Base-by-base conservation (phyloP, 2,113 vertebrate genomes). In the Menidia beryllina region DNA sequence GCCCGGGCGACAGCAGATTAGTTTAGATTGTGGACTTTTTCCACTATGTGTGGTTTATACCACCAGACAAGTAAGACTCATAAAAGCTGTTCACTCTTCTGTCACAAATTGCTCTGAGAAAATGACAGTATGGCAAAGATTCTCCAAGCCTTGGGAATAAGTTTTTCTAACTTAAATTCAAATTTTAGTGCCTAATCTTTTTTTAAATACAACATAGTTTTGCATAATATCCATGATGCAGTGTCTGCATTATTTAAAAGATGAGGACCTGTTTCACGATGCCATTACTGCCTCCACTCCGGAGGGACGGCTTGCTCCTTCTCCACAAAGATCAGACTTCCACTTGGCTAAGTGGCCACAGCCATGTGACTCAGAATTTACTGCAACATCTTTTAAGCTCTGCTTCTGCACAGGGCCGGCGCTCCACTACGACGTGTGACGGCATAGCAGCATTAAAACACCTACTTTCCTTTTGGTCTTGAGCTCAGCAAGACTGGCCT, bases 331-430 rank as follows among this genome's bases (percentile, higher is more conserved):
- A 81, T 86, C 76, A 75, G 57, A 64, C 86, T 87, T 86, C 82
- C 88, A 83, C 84, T 88, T 69, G 80, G 86, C 83, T 85, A 84
- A 85, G 83, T 85, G 89, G 52, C 58, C 51, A 12, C 23, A 54
- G 75, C 90, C 80, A 83, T 58, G 76, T 90, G 89, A 88, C 58
- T 49, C 34, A 20, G 34, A 74, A 67, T 83, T 77, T 57, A 27
- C 77, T 68, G 82, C 79, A 79, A 62, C 65, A 79, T 77, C 78
- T 85, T 84, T n/a, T 68, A 50, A 76, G 69, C 43, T 20, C 27
- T 25, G 25, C 65, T 79, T 78, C 55, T 63, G 81, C 78, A 73
- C 47, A 64, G 47, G 15, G 41, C 62, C 56, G 38, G 23, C 77
- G 17, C 57, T 75, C 43, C 17, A 11, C 43, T 60, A 57, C 3